A percentile compares a stretch with the other conserved stretches of the same genome.
Conservation (phyloP, 2,888 invertebrate species). For the Portevinia maculata region DNA sequence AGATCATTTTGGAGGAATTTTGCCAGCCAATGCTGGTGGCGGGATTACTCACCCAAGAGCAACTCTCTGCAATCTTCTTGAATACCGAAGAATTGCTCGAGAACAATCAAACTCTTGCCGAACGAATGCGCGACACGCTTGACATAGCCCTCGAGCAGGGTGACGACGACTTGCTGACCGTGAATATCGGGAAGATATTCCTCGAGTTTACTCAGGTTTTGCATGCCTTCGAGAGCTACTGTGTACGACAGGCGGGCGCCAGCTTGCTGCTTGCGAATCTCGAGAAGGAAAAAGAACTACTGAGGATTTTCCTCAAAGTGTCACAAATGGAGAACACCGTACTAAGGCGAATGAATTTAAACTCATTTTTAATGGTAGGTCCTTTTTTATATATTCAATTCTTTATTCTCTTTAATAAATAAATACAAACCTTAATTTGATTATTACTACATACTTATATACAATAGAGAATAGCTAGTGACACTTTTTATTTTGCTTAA, state of each 20-base stretch:
- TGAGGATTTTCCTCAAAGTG: constrained; percentile 96
- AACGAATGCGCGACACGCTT: constrained; percentile 92
- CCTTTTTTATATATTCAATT: no score
- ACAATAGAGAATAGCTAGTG: no score
- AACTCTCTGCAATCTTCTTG: constrained; percentile 95
- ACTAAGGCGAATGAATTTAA: constrained; percentile 96
- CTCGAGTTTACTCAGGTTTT: constrained; percentile 96
- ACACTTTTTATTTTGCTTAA: no score
- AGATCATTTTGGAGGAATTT: constrained; percentile 96
- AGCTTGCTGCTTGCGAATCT: constrained; percentile 93
- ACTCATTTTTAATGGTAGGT: constrained; percentile 97
- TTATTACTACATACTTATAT: no score
- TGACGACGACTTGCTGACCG: constrained; percentile 92
- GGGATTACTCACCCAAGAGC: constrained; percentile 94
- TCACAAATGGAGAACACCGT: constrained; percentile 98
- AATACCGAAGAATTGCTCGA: constrained; percentile 96
- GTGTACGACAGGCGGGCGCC: constrained; percentile 95
- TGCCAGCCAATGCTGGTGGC: constrained; percentile 96
- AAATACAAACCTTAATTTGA: no score
- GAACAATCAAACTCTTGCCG: constrained; percentile 92
- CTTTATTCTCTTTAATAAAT: no score
- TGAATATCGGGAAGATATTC: constrained; percentile 95
- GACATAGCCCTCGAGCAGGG: constrained; percentile 93
- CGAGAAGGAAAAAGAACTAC: constrained; percentile 96
- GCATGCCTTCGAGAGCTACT: constrained; percentile 97